Base-by-base conservation (phyloP, 2,113 vertebrate species). In the Alaudala cheleensis region DNA sequence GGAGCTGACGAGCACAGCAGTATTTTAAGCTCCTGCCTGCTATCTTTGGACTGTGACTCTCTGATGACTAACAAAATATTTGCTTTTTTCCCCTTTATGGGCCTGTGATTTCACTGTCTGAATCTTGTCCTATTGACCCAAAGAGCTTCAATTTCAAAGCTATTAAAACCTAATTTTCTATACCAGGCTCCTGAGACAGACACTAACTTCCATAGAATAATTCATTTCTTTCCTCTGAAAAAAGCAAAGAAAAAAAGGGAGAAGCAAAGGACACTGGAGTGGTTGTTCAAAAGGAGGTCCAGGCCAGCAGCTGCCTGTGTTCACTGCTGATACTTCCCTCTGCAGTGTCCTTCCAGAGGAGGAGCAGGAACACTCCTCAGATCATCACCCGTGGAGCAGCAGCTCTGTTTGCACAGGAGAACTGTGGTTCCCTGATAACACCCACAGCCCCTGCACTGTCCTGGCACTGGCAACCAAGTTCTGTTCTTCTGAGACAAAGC, bases 101-200 rank as follows among this genome's bases (percentile, higher is more conserved):
- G 93, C 95, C 93, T 97, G 97, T 97, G 97, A 95, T 95, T 94
- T 95, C 83, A 92, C 64, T 78, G 93, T 94, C 91, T 95, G 96
- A 91, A 93, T 88, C 95, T 94, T 86, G 95, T 96, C 89, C 96
- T 93, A 81, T 96, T 98, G 97, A 98, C 98, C 97, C 40, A 9
- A 44, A 88, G 96, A 96, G 98, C 97, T 96, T 98, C 97, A 93
- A 97, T 97, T 97, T 95, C 95, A 97, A 94, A 96, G 95, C 96
- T 95, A 97, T 98, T 97, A 98, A 98, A 97, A 96, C 93, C 95
- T 97, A 90, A 97, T 97, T 96, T 98, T 97, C 96, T 93, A 95
- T 86, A 93, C 49, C 64, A 51, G 95, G 96, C 95, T 97, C 97
- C 95, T 72, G 96, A 97, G 97, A 97, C 96, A 97, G 95, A 91